Evolutionary conservation across 1,140 invertebrate species (phyloP), one percentile per base, ranked within the genome.

Genomic region (Chrysopa pallens): DNA sequence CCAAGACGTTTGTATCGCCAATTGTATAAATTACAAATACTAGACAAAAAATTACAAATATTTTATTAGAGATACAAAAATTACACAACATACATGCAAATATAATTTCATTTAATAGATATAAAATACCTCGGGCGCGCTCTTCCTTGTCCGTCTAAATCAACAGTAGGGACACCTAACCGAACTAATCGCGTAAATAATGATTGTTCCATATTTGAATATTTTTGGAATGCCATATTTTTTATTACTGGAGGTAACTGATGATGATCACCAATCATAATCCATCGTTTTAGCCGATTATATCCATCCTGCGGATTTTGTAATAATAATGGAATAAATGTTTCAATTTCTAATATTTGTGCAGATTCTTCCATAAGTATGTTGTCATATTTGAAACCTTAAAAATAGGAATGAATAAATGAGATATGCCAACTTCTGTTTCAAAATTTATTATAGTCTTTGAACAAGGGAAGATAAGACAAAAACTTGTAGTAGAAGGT

Each of bases 261-360:
- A 65, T 98, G 91, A 63, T 99, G 96, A 68, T 99, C 95, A 6
- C 95, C 96, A 56, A 99, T 98, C 96, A 99, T 99, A 41, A 99
- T 97, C 95, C 96, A 99, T 9, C 96, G 74, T 64, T 99, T 99
- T 28, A 99, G 62, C 1, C 95, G 74, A 63, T 94, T 98, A 36
- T 80, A 80, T 2, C 93, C 93, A 57, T 98, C 91, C 56, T 96
- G 78, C 0, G 95, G 93, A 66, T 97, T 98, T 63, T 99, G 95
- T 15, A 99, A 68, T 0, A 99, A 66, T 7, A 99, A 66, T 0
- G 96, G 96, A 56, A 99, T 98, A 57, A 99, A 99, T 0, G 96
- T 99, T 68, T 99, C 96, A 43, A 99, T 98, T 67, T 99, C 96
- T 13, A 99, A 66, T 52, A 99, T 99, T 66, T 99, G 95, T 0